phyloP scores from a whole-genome alignment of 2,797 vertebrate species.

The Chelon labrosus region DNA sequence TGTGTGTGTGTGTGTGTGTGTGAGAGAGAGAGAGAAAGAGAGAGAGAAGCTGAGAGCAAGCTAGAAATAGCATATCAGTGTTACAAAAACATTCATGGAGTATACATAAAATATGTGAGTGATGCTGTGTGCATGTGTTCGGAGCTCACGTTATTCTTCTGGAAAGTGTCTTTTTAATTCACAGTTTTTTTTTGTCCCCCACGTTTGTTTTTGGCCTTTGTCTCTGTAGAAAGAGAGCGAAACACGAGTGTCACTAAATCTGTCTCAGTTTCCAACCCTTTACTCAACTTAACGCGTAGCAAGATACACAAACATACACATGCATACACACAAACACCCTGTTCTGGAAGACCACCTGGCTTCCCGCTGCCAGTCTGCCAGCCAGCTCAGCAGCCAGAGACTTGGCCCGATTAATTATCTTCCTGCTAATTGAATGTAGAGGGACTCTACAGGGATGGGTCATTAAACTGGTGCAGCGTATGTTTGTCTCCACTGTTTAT shows the following conservation, averaged over 20 bases:
- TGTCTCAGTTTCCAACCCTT: conserved; percentile 55
- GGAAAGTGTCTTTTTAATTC: conserved; percentile 28
- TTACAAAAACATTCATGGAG: conserved; percentile 18
- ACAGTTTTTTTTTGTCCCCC: conserved; percentile 15
- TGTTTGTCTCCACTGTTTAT: conserved; percentile 86
- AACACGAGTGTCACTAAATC: conserved; percentile 34
- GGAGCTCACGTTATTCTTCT: conserved; percentile 20
- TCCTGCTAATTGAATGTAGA: conserved; percentile 86
- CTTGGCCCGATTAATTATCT: conserved; percentile 84
- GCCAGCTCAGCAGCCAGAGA: conserved; percentile 78
- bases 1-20: conserved; percentile 22
- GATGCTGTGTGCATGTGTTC: conserved; percentile 11
- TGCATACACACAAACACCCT: conserved; percentile 5
- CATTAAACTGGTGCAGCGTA: conserved; percentile 84
- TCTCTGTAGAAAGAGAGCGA: conserved; percentile 36
- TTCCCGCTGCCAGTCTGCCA: conserved; percentile 79
- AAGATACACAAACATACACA: conserved; percentile 15
- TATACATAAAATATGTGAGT: conserved; percentile 2
- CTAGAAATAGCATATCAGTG: conserved; percentile 28
- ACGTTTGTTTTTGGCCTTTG: conserved; percentile 50
- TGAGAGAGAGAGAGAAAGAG: conserved; percentile 12
- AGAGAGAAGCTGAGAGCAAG: not conserved
- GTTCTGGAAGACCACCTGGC: conserved; percentile 81
- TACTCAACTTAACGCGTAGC: conserved; percentile 36
- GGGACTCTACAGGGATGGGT: conserved; percentile 85